Evolutionary conservation across 2,888 invertebrate genomes (phyloP), one percentile per base, ranked within the genome.

Genomic region (Furcula furcula): DNA sequence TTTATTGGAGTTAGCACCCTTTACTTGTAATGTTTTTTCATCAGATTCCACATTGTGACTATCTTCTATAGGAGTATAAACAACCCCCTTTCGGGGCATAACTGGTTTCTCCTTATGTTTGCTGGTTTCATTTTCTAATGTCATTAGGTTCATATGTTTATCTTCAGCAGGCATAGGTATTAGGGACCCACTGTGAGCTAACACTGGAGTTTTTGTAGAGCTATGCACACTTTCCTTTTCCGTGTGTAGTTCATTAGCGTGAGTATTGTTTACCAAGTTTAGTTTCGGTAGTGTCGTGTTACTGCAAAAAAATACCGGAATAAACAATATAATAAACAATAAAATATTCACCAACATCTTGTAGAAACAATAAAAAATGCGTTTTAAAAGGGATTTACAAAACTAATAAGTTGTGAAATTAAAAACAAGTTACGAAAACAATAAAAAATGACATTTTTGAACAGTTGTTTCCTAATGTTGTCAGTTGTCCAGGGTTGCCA

Each of bases 151-250:
- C 31, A 57, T 36, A 22, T 62, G 49, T 42, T 31, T 65, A n/a
- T n/a, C n/a, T n/a, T n/a, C n/a, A n/a, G n/a, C n/a, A n/a, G n/a
- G n/a, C n/a, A n/a, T 68, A 20, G 71, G 43, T 36, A 66, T 40
- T 35, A 76, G 33, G 7, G 63, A 46, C 29, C 79, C 84, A 41
- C 78, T 83, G 67, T 82, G 84, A 46, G 69, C 76, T 7, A 56
- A 33, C 22, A 78, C 13, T 26, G 11, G 52, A 19, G 66, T 42
- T 32, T 67, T 68, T 3, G 55, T 55, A 50, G 54, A 60, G 40
- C 59, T 64, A 4, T 46, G 39, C 18, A 40, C 38, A 31, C 31
- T 40, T 33, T 32, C 31, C 27, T 31, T 40, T 33, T 32, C 31
- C 27, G 4, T 34, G 7, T 1, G 36, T 34, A 39, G 22, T 26